Conservation (phyloP, 1,140 invertebrate genomes). For the Bradysia coprophila region DNA sequence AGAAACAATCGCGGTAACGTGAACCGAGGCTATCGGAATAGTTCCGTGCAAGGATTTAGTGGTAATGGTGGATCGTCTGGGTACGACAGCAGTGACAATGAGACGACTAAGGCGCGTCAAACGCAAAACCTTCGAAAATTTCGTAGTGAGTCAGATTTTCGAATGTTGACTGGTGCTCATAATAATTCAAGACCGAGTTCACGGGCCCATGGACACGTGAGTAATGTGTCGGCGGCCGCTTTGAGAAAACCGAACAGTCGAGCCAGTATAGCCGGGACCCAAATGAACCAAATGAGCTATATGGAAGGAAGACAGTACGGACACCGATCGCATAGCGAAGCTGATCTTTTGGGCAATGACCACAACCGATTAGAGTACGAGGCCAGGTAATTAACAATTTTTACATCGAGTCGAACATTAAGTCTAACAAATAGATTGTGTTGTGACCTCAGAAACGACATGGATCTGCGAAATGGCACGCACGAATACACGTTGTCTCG, state of each 20-base stretch:
- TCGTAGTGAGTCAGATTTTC: conserved; percentile 66
- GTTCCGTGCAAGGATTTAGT: conserved; percentile 17
- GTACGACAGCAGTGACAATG: conserved; percentile 66
- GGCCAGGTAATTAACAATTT: conserved; percentile 4
- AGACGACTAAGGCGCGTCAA: conserved; percentile 32
- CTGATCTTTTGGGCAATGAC: conserved; percentile 14
- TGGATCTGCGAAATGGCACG: no score
- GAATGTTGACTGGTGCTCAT: conserved; percentile 28
- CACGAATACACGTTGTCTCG: conserved; percentile 5
- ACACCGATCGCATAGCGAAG: conserved; percentile 22
- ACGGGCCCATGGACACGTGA: conserved; percentile 10
- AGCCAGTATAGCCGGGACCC: conserved; percentile 16
- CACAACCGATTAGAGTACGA: conserved; percentile 1
- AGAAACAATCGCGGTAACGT: conserved; percentile 11
- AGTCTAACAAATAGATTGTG: no score
- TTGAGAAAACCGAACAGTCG: conserved; percentile 20
- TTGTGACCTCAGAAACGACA: no score
- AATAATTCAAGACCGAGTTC: conserved; percentile 21
- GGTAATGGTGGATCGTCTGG: conserved; percentile 54
- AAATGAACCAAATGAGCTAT: neutral
- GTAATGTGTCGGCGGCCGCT: conserved; percentile 13
- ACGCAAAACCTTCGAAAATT: conserved; percentile 40
- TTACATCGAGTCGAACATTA: no score
- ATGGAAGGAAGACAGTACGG: conserved; percentile 17
- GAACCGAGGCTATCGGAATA: conserved; percentile 21